Evolutionary conservation across 2,113 vertebrate species (phyloP).

Genomic region (Delphinapterus leucas): DNA sequence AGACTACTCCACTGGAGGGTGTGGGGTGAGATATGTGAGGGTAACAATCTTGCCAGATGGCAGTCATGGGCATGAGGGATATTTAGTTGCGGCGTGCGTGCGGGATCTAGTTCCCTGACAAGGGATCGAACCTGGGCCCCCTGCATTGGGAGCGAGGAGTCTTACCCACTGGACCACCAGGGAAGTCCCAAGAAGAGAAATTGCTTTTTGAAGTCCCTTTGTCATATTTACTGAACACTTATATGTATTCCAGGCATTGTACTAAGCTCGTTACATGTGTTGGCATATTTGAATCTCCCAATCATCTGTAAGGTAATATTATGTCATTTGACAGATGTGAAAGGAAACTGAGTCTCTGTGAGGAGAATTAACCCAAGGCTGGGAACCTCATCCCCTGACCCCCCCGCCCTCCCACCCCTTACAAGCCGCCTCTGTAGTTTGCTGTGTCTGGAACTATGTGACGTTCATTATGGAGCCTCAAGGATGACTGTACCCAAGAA

Average conservation of each 20-base stretch:
- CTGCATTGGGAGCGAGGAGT: too few relatives aligned
- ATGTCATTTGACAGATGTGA: neutral
- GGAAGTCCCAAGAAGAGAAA: neutral
- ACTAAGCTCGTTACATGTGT: neutral
- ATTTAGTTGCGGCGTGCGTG: too few relatives aligned
- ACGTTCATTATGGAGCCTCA: neutral
- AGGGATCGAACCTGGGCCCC: too few relatives aligned
- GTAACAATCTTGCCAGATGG: constrained; percentile 44
- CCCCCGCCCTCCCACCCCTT: accelerated
- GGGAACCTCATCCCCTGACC: neutral
- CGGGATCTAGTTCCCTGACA: too few relatives aligned
- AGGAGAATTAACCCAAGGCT: neutral
- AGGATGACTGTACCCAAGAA: neutral
- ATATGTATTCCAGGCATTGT: neutral
- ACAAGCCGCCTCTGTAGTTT: neutral
- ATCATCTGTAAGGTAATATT: neutral
- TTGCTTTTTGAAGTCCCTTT: neutral
- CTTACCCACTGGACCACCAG: neutral
- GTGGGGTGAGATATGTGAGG: neutral
- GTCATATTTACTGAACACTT: neutral
- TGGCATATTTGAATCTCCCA: neutral
- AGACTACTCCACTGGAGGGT: neutral
- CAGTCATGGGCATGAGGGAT: neutral
- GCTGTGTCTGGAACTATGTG: neutral
- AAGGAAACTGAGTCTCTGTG: neutral